phyloP scores from a whole-genome alignment of 1,140 invertebrate species.

The Ips typographus region DNA sequence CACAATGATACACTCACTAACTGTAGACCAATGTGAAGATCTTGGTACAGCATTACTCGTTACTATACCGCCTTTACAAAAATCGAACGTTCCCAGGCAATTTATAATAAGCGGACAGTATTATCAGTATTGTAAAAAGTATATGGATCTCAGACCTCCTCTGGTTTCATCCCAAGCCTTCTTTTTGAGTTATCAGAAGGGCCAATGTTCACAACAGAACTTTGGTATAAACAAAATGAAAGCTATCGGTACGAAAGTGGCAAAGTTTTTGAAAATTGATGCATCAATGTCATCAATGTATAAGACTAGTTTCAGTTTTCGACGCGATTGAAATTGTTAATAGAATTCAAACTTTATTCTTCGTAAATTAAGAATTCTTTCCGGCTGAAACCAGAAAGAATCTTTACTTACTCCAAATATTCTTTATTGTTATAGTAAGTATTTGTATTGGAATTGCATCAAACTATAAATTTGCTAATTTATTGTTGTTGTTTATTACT shows the following conservation, averaged over 20 bases:
- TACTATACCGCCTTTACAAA: constrained; percentile 23
- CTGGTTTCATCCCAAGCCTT: neutral
- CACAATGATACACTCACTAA: constrained; percentile 16
- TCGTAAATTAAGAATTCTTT: too few relatives aligned
- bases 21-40: constrained; percentile 22
- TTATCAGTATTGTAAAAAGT: constrained; percentile 19
- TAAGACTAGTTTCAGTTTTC: too few relatives aligned
- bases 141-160: constrained; percentile 2
- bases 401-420: too few relatives aligned
- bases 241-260: neutral
- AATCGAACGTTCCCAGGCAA: constrained; percentile 8
- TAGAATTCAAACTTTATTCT: too few relatives aligned
- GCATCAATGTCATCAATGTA: too few relatives aligned
- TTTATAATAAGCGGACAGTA: constrained; percentile 31
- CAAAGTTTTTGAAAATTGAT: neutral
- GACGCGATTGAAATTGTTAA: too few relatives aligned
- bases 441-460: too few relatives aligned
- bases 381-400: too few relatives aligned
- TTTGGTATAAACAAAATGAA: constrained; percentile 4
- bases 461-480: too few relatives aligned
- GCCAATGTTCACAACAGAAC: neutral
- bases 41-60: constrained; percentile 18
- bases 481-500: too few relatives aligned
- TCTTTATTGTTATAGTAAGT: too few relatives aligned
- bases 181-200: constrained; percentile 9